Base-by-base conservation (phyloP, 1,140 invertebrate genomes). In the Habropoda laboriosa region DNA sequence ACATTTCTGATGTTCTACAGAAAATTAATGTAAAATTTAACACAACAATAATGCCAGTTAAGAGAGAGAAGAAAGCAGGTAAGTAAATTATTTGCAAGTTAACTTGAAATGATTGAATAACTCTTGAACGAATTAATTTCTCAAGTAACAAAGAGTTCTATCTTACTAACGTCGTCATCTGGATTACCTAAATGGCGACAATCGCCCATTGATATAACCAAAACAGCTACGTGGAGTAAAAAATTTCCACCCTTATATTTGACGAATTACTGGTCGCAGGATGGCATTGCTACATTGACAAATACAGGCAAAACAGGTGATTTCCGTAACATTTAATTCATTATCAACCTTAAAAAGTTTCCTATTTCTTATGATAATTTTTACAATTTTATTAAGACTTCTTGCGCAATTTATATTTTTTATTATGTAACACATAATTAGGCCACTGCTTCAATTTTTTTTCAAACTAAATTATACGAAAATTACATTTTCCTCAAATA, bases 281-380 rank as follows among this genome's bases (percentile, higher is more conserved):
- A 67, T 10, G 83, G 85, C 21, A 42, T 38, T 2, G 87, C 86
- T 13, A 88, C 55, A 6, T 89, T 93, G 79, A 90, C 87, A n/a
- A 93, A 93, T 40, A 93, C 91, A 18, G 93, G 93, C 24, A 91
- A 86, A 78, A 93, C 93, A 72, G 92, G 92, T 93, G 35, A 30
- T 24, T 21, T 35, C 35, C 45, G 79, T n/a, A 61, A 61, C 8
- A 21, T 40, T 7, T 42, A 79, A 40, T 60, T 21, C 8, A 21
- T 35, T 27, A 27, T 58, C 13, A 24, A 49, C 10, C 10, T n/a
- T n/a, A n/a, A n/a, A n/a, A n/a, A n/a, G n/a, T n/a, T n/a, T n/a
- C n/a, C n/a, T n/a, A n/a, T n/a, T n/a, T n/a, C n/a, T n/a, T n/a
- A n/a, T n/a, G n/a, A n/a, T n/a, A n/a, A n/a, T n/a, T n/a, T n/a